phyloP scores from a whole-genome alignment of 2,797 vertebrate genomes.

The Forpus xanthops region DNA sequence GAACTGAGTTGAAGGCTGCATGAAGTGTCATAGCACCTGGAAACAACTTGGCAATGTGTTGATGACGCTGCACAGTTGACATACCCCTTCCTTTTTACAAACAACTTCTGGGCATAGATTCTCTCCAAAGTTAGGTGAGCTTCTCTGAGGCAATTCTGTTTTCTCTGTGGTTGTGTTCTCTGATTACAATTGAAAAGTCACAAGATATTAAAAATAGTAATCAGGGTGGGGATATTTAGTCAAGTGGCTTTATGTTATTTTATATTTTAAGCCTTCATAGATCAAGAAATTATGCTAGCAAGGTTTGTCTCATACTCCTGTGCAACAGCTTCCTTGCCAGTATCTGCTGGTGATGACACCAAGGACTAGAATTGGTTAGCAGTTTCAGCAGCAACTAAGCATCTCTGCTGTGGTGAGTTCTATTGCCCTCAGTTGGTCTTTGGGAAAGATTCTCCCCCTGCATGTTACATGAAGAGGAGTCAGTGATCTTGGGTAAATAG shows the following conservation, averaged over 20 bases:
- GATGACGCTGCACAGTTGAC: not conserved
- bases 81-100: not conserved
- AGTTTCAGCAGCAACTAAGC: not conserved
- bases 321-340: not conserved
- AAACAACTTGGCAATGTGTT: not conserved
- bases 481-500: not conserved
- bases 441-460: not conserved
- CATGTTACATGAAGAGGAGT: not conserved
- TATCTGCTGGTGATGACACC: not conserved
- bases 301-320: not conserved
- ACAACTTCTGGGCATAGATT: not conserved
- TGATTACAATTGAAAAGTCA: not conserved
- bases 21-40: not conserved
- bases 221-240: not conserved
- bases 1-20: too few relatives aligned
- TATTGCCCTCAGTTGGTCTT: not conserved
- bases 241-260: not conserved
- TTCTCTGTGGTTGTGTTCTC: not conserved
- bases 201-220: not conserved
- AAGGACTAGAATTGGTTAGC: not conserved
- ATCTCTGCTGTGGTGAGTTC: not conserved
- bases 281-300: not conserved
- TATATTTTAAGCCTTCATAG: not conserved
- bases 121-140: not conserved
- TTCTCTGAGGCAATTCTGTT: not conserved